Percentiles rank a stretch among this genome's conserved stretches.
These are phyloP conservation scores for Noctuana brunneofusca DNA, from an alignment of 2,888 invertebrate genomes.

Conservation along the genomic window DNA sequence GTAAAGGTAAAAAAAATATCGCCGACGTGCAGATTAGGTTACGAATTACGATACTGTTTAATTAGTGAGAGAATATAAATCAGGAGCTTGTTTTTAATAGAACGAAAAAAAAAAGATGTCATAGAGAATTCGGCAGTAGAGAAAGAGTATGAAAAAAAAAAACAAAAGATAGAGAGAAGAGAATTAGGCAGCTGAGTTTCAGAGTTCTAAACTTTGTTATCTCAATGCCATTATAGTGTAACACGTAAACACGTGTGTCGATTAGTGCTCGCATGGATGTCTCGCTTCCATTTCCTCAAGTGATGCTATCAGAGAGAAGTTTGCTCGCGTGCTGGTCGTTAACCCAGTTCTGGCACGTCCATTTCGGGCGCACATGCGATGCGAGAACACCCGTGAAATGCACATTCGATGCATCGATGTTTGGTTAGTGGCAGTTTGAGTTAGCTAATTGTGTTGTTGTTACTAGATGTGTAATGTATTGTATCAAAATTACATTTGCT, in stretches of 20 bases:
- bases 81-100: no score
- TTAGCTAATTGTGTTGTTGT: conserved; percentile 38
- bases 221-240: neutral
- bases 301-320: conserved; percentile 7
- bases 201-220: neutral
- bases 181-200: no score
- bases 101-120: no score
- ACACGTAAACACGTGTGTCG: neutral
- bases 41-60: no score
- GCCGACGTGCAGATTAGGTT: no score
- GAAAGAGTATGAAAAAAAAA: no score
- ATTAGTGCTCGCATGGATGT: neutral
- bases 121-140: no score
- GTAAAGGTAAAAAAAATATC: no score
- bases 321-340: conserved; percentile 34
- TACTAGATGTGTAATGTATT: no score
- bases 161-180: no score
- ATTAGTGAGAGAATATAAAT: no score
- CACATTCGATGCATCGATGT: conserved; percentile 21
- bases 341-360: conserved; percentile 35
- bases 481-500: no score
- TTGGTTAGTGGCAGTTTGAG: conserved; percentile 39
- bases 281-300: conserved; percentile 4
- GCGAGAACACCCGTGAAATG: conserved; percentile 34
- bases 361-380: conserved; percentile 29